Evolutionary conservation across 2,113 vertebrate genomes (phyloP), one percentile per base, ranked within the genome.

Genomic region (Chaetodon auriga): DNA sequence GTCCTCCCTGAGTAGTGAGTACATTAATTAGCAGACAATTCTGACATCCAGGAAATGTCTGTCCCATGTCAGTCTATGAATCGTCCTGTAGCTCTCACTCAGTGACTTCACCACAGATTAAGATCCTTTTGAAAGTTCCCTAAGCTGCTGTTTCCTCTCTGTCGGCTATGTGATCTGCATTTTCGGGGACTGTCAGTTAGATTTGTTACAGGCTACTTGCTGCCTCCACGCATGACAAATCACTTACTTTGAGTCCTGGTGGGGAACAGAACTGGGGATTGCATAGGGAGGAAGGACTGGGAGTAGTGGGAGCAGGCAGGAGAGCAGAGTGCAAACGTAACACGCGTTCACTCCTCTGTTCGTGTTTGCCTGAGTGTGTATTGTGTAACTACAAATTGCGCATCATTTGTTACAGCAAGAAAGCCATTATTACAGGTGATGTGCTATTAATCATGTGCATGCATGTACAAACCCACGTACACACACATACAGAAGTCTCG

Each of bases 171-270:
- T 86, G 90, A 92, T 93, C 92, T 93, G 92, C 92, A 89, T 94
- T 94, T 92, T 88, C 53, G 35, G 84, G 73, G 78, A 43, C 89
- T 95, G 95, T 93, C 95, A 94, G 87, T 90, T 93, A 87, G 93
- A 95, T 96, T 94, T 93, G 91, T 94, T 92, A 88, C 92, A 92
- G 93, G 89, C 92, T 90, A 86, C 90, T 92, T 90, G 90, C 90
- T 88, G 78, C 91, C 75, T 87, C 88, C 87, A 85, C 11, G 83
- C 92, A 88, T 93, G 93, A 95, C 85, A 89, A 90, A 93, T 92
- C 85, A 82, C 87, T 93, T 90, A 84, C 54, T 66, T 58, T 9
- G n/a, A 72, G 75, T 86, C 84, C 85, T 73, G 79, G 80, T 84
- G 78, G 88, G 80, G 75, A 72, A 77, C 78, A 35, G 61, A 43